A percentile compares a stretch with the other conserved stretches of the same genome.
phyloP scores from a whole-genome alignment of 1,140 invertebrate species.

The Zaprionus davidi region DNA sequence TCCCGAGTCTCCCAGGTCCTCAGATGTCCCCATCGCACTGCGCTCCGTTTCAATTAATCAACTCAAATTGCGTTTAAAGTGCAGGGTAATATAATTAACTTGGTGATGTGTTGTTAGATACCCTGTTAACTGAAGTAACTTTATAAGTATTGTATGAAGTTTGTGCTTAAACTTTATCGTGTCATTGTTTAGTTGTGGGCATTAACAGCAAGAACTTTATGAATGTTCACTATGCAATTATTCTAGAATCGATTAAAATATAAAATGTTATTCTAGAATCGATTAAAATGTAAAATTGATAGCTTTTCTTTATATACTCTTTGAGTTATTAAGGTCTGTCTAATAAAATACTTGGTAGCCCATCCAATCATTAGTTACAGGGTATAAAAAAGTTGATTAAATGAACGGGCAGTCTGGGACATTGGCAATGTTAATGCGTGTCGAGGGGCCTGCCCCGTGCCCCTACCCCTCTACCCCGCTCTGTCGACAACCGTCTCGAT shows the following conservation, averaged over 20 bases:
- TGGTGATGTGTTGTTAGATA: not conserved
- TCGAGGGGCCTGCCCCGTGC: slow-evolving; percentile 20
- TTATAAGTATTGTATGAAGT: too few species aligned
- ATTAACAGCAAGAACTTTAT: too few species aligned
- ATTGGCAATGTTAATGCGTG: slow-evolving; percentile 15
- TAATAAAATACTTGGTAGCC: not conserved
- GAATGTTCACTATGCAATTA: too few species aligned
- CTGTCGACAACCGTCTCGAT: not conserved
- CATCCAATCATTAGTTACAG: not conserved
- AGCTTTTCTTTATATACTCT: not conserved
- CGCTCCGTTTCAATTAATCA: slow-evolving; percentile 73
- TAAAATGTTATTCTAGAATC: not conserved
- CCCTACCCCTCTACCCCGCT: not conserved
- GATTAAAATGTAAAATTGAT: not conserved
- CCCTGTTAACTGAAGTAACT: not conserved
- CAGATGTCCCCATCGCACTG: slow-evolving; percentile 6
- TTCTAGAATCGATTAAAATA: not conserved
- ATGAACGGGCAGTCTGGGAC: not conserved
- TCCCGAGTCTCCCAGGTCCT: not conserved
- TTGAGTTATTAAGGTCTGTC: not conserved
- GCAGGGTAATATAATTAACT: slow-evolving; percentile 15
- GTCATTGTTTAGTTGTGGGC: not conserved
- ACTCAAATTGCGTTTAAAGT: slow-evolving; percentile 75
- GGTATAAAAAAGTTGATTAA: slow-evolving; percentile 32
- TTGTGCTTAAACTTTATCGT: not conserved